These are phyloP conservation scores for Tridacna crocea DNA, from an alignment of 2,888 invertebrate genomes.

Conservation along the genomic window DNA sequence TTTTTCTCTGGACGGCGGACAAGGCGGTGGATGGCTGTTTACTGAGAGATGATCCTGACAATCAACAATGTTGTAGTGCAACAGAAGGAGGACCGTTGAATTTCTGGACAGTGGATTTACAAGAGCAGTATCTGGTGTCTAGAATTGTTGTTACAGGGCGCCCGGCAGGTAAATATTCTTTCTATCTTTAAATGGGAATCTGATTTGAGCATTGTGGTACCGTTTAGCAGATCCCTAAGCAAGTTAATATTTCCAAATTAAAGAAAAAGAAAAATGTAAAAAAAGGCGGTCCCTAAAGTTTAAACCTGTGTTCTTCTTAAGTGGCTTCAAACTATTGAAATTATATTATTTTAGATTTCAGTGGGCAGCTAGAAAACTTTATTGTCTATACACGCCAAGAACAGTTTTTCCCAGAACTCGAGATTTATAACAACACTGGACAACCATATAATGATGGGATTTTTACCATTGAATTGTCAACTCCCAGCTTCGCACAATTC, in stretches of 20 bases:
- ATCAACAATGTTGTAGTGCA: conserved; percentile 32
- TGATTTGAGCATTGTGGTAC: too few relatives aligned
- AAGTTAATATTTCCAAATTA: too few relatives aligned
- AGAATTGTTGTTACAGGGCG: conserved; percentile 21
- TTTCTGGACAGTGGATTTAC: conserved; percentile 37
- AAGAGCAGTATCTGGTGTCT: neutral
- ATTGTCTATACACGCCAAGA: neutral
- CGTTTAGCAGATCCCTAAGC: too few relatives aligned
- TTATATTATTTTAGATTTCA: neutral
- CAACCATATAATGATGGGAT: conserved; percentile 4
- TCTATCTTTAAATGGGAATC: neutral
- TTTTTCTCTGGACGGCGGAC: conserved; percentile 36
- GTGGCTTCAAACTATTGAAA: too few relatives aligned
- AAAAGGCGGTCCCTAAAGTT: too few relatives aligned
- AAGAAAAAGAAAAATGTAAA: too few relatives aligned
- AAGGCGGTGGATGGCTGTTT: conserved; percentile 36
- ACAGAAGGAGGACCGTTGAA: conserved; percentile 22
- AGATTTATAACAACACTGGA: neutral
- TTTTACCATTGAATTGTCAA: neutral
- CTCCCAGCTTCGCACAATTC: neutral
- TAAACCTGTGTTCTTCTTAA: too few relatives aligned
- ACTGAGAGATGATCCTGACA: conserved; percentile 24
- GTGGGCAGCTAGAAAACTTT: conserved; percentile 6
- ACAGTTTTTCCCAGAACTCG: neutral
- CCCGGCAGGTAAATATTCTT: conserved; percentile 4